Evolutionary conservation across 1,140 invertebrate genomes (phyloP), one percentile per base, ranked within the genome.

Genomic region (Zelostemma sp.): DNA sequence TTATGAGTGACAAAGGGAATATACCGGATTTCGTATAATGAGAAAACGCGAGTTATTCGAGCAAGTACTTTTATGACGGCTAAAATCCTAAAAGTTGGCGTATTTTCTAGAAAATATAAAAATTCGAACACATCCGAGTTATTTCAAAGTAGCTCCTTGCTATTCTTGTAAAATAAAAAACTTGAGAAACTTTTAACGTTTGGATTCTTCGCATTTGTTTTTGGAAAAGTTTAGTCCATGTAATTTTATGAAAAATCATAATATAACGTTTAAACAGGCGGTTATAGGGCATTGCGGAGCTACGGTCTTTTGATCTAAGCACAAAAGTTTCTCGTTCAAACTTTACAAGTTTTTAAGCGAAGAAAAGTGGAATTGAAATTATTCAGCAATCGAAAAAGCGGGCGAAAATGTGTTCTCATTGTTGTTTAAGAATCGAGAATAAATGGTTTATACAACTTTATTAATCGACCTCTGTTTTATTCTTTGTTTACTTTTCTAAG

Each of bases 331-430:
- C 47, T 48, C 9, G 25, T 41, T 18, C 11, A 40, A 11, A 15
- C 31, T 14, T 28, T 14, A 40, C 48, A 16, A 15, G 55, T 9
- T 12, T 25, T 47, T 19, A 18, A 17, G 31, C 17, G 43, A 17
- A 48, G 46, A 33, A 46, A 56, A 40, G 55, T 28, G 46, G 49
- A 58, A 58, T 58, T 49, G 21, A 49, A 58, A n/a, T 58, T 58
- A 58, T 58, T 58, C 21, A 58, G 1, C n/a, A 49, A 58, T 49
- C 38, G 31, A 49, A 41, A 41, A 28, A 35, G 4, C 33, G 31
- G 19, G 46, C 43, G 49, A 58, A 33, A 19, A 49, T 33, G 43
- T n/a, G 35, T n/a, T 11, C 9, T 38, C 43, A 21, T 41, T 11
- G 2, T 2, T 38, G 35, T 38, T 38, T 38, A 11, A n/a, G 35